These are phyloP conservation scores for Ephestia elutella DNA, from an alignment of 1,140 invertebrate genomes.

Conservation along the genomic window DNA sequence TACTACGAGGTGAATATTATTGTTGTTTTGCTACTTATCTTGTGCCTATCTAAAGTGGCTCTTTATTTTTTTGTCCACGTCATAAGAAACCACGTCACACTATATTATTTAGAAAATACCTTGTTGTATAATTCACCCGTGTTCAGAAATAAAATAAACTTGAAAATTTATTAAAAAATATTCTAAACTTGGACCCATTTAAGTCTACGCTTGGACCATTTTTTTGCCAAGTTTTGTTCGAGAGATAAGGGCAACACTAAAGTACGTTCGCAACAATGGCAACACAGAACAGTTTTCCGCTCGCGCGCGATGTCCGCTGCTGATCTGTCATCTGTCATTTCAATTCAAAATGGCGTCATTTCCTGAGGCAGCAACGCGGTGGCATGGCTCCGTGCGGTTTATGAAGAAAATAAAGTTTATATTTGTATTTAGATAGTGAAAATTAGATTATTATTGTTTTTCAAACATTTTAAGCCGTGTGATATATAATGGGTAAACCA, in stretches of 20 bases:
- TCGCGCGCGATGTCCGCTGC: not conserved
- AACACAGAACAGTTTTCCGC: constrained; percentile 10
- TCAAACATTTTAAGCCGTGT: constrained; percentile 10
- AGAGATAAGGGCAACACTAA: too few relatives aligned
- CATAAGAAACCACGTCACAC: too few relatives aligned
- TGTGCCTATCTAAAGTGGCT: too few relatives aligned
- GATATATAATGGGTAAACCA: constrained; percentile 53
- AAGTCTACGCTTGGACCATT: too few relatives aligned
- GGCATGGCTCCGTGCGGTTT: constrained; percentile 41
- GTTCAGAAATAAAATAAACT: too few relatives aligned
- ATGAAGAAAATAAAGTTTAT: constrained; percentile 40
- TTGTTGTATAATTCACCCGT: too few relatives aligned
- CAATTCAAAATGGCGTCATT: constrained; percentile 54
- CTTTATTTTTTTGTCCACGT: too few relatives aligned
- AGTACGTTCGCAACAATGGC: constrained; percentile 5
- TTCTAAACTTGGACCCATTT: too few relatives aligned
- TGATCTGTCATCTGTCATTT: not conserved
- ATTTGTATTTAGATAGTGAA: constrained; percentile 49
- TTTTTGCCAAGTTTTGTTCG: too few relatives aligned
- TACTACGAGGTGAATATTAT: too few relatives aligned
- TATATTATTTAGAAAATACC: too few relatives aligned
- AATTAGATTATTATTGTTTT: constrained; percentile 17
- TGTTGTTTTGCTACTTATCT: not conserved
- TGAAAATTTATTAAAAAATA: too few relatives aligned
- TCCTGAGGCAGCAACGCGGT: constrained; percentile 46